Conservation (phyloP, 2,888 invertebrate genomes). For the Embidobia sp. region DNA sequence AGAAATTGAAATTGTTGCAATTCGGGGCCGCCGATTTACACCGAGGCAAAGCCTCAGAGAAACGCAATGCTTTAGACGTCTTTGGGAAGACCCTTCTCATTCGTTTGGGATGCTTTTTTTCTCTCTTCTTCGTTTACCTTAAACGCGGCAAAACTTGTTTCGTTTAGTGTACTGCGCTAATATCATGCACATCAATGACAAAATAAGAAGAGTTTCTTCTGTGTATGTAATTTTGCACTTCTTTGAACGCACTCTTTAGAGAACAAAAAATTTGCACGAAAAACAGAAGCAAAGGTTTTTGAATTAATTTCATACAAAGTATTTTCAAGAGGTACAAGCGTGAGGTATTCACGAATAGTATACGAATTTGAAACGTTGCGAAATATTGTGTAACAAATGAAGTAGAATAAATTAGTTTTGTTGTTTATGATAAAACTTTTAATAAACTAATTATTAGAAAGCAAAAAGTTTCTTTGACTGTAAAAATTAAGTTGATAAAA, state of each 20-base stretch:
- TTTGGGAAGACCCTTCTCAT: slow-evolving; percentile 58
- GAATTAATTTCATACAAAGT: too few relatives aligned
- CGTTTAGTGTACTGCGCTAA: slow-evolving; percentile 48
- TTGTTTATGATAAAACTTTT: too few relatives aligned
- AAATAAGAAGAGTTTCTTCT: slow-evolving; percentile 25
- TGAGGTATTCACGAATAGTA: too few relatives aligned
- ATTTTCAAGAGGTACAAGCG: too few relatives aligned
- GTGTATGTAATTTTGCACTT: slow-evolving; percentile 20
- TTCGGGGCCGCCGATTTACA: slow-evolving; percentile 66
- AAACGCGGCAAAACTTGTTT: slow-evolving; percentile 59
- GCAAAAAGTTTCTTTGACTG: too few relatives aligned
- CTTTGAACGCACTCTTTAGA: slow-evolving; percentile 8
- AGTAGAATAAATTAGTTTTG: too few relatives aligned
- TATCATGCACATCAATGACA: slow-evolving; percentile 57
- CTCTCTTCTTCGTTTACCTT: slow-evolving; percentile 48
- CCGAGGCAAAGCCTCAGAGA: slow-evolving; percentile 53
- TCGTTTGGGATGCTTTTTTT: slow-evolving; percentile 21
- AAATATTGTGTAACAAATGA: too few relatives aligned
- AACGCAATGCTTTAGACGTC: slow-evolving; percentile 57
- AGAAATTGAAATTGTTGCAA: slow-evolving; percentile 69
- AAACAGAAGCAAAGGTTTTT: slow-evolving; percentile 1
- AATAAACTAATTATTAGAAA: too few relatives aligned
- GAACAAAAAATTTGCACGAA: too few relatives aligned
- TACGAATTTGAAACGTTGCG: too few relatives aligned
- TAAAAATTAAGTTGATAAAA: too few relatives aligned